Conservation (phyloP, 2,888 invertebrate genomes). For the Andrena camellia region DNA sequence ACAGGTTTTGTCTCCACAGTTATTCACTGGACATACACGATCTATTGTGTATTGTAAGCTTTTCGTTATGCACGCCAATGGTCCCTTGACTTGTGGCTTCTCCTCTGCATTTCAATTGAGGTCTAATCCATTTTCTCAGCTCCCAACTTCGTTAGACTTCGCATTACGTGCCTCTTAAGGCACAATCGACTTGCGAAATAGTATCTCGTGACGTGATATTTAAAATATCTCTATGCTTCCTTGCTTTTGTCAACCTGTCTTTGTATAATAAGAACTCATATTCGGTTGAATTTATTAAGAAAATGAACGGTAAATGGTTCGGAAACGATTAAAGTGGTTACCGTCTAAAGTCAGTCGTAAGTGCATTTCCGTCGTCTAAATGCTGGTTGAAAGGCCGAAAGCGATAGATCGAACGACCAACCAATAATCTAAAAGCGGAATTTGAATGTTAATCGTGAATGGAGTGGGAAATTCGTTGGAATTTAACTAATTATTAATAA, state of each 20-base stretch:
- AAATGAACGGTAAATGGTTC: neutral
- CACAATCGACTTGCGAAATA: too few relatives aligned
- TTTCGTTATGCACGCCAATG: too few relatives aligned
- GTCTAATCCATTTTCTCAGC: neutral
- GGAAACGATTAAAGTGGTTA: neutral
- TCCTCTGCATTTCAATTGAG: neutral
- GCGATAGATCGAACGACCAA: neutral
- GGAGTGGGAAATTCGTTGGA: conserved; percentile 21
- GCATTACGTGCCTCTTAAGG: neutral
- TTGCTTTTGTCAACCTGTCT: neutral
- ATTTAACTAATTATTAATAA: conserved; percentile 26
- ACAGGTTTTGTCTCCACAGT: too few relatives aligned
- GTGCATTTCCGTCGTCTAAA: neutral
- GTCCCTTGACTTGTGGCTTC: neutral
- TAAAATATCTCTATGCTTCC: neutral
- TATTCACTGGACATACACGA: too few relatives aligned
- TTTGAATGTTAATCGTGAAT: conserved; percentile 10
- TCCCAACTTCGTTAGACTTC: conserved; percentile 1
- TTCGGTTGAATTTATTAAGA: neutral
- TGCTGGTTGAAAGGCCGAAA: neutral
- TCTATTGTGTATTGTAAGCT: too few relatives aligned
- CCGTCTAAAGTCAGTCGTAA: neutral
- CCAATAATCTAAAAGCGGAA: neutral
- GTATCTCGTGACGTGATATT: neutral
- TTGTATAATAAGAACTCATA: neutral